A percentile compares a stretch with the other conserved stretches of the same genome.
phyloP scores from a whole-genome alignment of 1,140 invertebrate species.

The Neodiprion virginianus region DNA sequence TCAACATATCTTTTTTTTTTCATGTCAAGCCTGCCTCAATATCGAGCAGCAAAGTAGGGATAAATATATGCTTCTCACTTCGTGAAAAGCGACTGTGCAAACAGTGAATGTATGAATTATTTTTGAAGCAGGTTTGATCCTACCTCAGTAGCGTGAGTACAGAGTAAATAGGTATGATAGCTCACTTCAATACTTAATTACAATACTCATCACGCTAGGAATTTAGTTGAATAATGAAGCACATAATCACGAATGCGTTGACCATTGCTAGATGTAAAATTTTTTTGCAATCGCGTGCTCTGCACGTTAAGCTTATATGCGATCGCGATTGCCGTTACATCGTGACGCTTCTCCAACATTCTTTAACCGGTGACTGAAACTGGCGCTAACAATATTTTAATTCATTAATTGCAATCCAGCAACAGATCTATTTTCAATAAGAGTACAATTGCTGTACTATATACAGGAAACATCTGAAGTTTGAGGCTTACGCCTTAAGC shows the following conservation, averaged over 20 bases:
- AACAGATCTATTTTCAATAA: no score
- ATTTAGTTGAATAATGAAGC: neutral
- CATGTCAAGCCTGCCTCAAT: slow-evolving; percentile 7
- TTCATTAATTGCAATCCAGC: no score
- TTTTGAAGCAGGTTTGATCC: neutral
- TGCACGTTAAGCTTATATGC: neutral
- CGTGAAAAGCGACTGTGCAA: no score
- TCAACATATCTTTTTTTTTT: neutral
- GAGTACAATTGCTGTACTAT: no score
- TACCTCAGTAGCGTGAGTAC: neutral
- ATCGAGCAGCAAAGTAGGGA: neutral
- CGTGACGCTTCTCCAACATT: neutral
- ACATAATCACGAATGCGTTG: neutral
- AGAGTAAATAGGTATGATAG: neutral
- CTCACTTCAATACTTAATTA: neutral
- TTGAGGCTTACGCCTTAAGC: no score
- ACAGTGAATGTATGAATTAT: neutral
- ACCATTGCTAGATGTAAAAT: neutral
- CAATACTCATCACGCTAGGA: neutral
- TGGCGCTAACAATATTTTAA: neutral
- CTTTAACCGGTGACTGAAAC: neutral
- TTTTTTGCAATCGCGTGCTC: neutral
- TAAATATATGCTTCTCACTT: no score
- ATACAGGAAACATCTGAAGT: no score
- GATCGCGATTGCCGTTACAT: neutral